Percentiles rank a stretch among this genome's conserved stretches.
Conservation (phyloP, 2,888 invertebrate genomes). For the Apamea anceps region DNA sequence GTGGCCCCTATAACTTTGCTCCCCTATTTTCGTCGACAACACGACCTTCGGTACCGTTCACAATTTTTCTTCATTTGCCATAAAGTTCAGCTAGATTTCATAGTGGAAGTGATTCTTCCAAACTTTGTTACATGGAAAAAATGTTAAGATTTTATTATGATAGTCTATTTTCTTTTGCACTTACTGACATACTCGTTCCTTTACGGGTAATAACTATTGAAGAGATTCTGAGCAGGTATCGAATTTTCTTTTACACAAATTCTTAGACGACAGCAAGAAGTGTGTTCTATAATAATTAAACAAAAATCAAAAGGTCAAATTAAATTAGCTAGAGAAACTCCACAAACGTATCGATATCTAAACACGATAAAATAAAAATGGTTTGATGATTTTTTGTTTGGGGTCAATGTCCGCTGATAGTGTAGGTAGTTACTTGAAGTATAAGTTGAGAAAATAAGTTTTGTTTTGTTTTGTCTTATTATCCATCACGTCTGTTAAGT, state of each 20-base stretch:
- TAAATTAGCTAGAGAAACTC: no score
- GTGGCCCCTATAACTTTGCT: constrained; percentile 67
- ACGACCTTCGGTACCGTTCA: constrained; percentile 66
- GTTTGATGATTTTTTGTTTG: no score
- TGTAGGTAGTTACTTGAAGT: no score
- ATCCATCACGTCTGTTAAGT: no score
- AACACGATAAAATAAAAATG: no score
- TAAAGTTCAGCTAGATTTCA: constrained; percentile 69
- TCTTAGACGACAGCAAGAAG: background rate
- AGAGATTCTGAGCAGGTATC: constrained; percentile 4
- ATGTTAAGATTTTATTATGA: constrained; percentile 63
- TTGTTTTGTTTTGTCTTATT: no score
- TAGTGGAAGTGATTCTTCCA: constrained; percentile 57
- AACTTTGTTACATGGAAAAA: constrained; percentile 63
- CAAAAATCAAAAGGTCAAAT: background rate
- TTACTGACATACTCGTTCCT: constrained; percentile 30
- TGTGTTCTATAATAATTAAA: background rate
- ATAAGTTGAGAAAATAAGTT: no score
- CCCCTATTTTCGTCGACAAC: constrained; percentile 69
- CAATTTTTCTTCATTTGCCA: constrained; percentile 73
- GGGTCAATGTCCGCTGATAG: no score
- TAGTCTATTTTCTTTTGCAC: constrained; percentile 58
- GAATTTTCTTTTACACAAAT: constrained; percentile 16
- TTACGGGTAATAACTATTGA: constrained; percentile 51
- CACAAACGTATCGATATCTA: no score